Base-by-base conservation (phyloP, 37 sponge, comb jelly and placozoan genomes). In the Eunapius fragilis region DNA sequence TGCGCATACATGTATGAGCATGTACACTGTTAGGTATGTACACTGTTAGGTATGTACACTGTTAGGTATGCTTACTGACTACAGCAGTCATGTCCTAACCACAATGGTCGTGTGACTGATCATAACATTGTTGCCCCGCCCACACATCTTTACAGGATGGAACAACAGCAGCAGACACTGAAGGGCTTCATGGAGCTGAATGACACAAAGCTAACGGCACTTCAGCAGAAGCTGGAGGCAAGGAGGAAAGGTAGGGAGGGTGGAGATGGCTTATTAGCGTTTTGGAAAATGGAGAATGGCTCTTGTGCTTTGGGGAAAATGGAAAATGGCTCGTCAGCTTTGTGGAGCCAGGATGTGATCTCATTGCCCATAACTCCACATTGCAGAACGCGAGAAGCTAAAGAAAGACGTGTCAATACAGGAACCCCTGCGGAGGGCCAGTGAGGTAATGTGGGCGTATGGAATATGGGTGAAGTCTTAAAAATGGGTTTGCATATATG, bases 211-310 rank as follows among this genome's bases (percentile, higher is more conserved):
- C 74, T 93, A 11, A 37, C 32, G 11, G 76, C 71, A 37, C 50
- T 93, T 38, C 93, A 93, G 68, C 79, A 93, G n/a, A 89, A 80
- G 31, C 36, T 93, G 49, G 90, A 89, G 45, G 37, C 47, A 69
- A 93, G 69, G 71, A 78, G 87, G 69, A 93, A 58, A 93, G 90
- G 93, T 93, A 28, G 24, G 32, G 7, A 13, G 31, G 3, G n/a
- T n/a, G n/a, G n/a, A n/a, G n/a, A 75, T 48, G 67, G 24, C 45
- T 27, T 10, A 3, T 26, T 11, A 7, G 24, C 14, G 12, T 72
- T 28, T 72, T n/a, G 25, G n/a, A 27, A 25, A 5, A 35, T 4
- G 47, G 4, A 11, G 47, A 45, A 9, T 45, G 47, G n/a, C n/a
- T n/a, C n/a, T n/a, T n/a, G n/a, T n/a, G n/a, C n/a, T n/a, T n/a